These are phyloP conservation scores for Brachionus calyciflorus DNA, from an alignment of 1,140 invertebrate species.

Conservation along the genomic window DNA sequence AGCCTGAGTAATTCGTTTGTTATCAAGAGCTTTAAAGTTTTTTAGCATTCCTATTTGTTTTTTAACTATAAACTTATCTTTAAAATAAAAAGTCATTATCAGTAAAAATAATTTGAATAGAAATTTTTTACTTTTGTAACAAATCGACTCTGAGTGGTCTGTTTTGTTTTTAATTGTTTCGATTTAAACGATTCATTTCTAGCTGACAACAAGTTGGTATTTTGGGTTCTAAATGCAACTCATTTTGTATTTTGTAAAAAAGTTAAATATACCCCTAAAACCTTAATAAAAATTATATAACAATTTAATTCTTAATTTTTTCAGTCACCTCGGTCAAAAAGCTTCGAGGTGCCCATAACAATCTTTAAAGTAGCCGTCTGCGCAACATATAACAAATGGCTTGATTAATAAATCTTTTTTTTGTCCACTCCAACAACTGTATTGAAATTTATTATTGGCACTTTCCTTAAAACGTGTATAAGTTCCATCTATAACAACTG, in stretches of 20 bases:
- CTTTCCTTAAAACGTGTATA: background rate
- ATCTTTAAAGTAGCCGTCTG: background rate
- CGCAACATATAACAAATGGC: background rate
- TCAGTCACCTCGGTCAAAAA: background rate
- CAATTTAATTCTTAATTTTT: background rate
- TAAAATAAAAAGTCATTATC: background rate
- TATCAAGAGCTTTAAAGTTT: background rate
- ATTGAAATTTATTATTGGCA: background rate
- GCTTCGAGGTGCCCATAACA: background rate
- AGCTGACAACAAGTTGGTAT: background rate
- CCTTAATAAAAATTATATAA: background rate
- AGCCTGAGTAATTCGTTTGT: background rate
- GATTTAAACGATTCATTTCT: background rate
- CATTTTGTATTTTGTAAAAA: background rate
- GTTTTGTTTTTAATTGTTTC: background rate
- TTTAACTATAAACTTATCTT: background rate
- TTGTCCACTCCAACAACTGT: background rate
- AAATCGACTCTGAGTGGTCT: background rate
- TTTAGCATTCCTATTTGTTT: background rate
- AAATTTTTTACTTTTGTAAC: constrained; percentile 23
- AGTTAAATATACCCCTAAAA: background rate
- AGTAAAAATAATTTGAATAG: background rate
- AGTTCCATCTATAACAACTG: background rate
- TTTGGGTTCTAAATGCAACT: background rate
- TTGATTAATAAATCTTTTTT: background rate